Base-by-base conservation (phyloP, 2,888 invertebrate genomes). In the Drosophila ezoana region DNA sequence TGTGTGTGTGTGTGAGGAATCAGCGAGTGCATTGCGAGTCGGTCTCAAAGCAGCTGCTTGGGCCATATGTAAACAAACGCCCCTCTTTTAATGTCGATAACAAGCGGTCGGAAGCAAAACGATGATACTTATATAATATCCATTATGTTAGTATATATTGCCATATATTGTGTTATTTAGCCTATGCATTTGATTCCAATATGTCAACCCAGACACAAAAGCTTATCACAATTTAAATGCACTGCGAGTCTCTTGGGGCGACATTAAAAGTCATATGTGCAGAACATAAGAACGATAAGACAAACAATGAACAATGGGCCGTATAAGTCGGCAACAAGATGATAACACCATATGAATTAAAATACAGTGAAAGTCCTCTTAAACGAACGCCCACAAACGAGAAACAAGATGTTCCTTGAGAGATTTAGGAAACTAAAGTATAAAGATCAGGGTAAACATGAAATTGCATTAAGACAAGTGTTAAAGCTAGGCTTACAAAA, bases 71-170 rank as follows among this genome's bases (percentile, higher is more conserved):
- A 60, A 54, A 48, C 18, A 70, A 38, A 74, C 74, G 74, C 74
- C 74, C 74, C 77, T 72, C 41, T 53, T 67, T 48, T 28, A 51
- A 52, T 56, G 40, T 16, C 44, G 54, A 73, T 73, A 70, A 32
- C 44, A 13, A 16, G 18, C 32, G 44, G 43, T 64, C 37, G 43
- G 51, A n/a, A 28, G 35, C 37, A 41, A 52, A 44, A 23, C 44
- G 33, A 20, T 62, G 49, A 54, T 63, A 63, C 28, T 69, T 58
- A 32, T 49, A 58, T 48, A 44, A 65, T 66, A 40, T 38, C 14
- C 23, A 44, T 23, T 37, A 14, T 47, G 4, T 6, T 28, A 13
- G 8, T 28, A 28, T 28, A 8, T 28, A 8, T 8, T 8, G 28
- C 8, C 8, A 28, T 28, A 28, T 28, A 28, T 28, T 28, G 28